Evolutionary conservation across 2,113 vertebrate genomes (phyloP).

Genomic region (Dendrocopos noguchii): DNA sequence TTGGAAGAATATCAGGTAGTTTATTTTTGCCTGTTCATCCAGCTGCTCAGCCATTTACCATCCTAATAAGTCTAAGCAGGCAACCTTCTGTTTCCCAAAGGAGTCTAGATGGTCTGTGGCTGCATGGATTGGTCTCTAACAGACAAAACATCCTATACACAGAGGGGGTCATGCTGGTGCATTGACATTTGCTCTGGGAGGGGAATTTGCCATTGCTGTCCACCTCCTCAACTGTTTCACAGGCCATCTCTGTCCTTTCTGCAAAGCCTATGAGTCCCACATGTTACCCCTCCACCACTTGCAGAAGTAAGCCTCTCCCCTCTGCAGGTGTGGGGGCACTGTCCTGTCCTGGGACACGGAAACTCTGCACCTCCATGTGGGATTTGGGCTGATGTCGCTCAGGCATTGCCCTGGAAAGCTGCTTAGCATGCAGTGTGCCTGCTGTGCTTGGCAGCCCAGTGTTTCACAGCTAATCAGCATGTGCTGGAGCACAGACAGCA

Average conservation of each 20-base stretch:
- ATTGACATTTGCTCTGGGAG: not conserved
- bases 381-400: not conserved
- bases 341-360: not conserved
- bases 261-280: rapidly evolving
- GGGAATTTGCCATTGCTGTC: not conserved
- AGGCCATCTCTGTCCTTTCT: not conserved
- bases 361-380: rapidly evolving
- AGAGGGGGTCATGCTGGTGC: not conserved
- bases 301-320: not conserved
- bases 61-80: conserved; percentile 64
- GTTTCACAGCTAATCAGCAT: conserved; percentile 3
- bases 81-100: conserved; percentile 67
- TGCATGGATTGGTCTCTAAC: conserved; percentile 30
- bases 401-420: not conserved
- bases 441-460: conserved; percentile 16
- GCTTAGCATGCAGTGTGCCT: conserved; percentile 35
- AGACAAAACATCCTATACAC: conserved; percentile 1
- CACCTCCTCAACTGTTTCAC: not conserved
- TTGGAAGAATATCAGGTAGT: conserved; percentile 63
- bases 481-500: conserved; percentile 13
- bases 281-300: not conserved
- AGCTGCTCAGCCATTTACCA: conserved; percentile 60
- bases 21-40: conserved; percentile 61
- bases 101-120: conserved; percentile 47
- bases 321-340: no score